phyloP scores from a whole-genome alignment of 1,140 invertebrate genomes.

The Galendromus occidentalis region DNA sequence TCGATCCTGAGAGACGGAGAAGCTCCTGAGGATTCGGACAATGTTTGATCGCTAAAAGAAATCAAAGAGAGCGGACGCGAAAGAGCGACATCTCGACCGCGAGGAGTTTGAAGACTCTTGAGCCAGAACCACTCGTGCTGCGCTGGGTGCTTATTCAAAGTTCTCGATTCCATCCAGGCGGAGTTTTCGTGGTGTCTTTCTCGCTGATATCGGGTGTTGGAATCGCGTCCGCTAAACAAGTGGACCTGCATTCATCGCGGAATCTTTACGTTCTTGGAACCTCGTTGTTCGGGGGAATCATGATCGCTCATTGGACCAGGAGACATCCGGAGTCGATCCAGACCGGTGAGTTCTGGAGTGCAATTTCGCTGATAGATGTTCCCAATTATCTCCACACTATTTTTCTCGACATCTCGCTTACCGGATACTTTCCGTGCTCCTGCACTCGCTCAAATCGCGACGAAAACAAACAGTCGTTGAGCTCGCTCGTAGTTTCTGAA shows the following conservation, averaged over 20 bases:
- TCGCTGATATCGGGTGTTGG: conserved; percentile 10
- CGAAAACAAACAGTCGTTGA: not conserved
- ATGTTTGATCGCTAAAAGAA: too few relatives aligned
- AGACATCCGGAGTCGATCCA: not conserved
- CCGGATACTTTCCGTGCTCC: not conserved
- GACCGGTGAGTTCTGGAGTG: not conserved
- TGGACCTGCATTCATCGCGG: not conserved
- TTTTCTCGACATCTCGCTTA: not conserved
- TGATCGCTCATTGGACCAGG: not conserved
- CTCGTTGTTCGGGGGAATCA: conserved; percentile 6
- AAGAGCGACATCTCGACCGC: too few relatives aligned
- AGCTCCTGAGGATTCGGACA: too few relatives aligned
- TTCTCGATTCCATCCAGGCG: not conserved
- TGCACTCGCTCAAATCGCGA: not conserved
- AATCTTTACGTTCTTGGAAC: conserved; percentile 7
- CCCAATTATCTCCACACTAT: not conserved
- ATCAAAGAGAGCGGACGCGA: too few relatives aligned
- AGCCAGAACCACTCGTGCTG: too few relatives aligned
- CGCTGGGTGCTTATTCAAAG: too few relatives aligned
- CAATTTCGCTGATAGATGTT: not conserved
- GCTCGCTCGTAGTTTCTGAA: not conserved
- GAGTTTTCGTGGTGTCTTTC: conserved; percentile 3
- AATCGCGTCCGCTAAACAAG: not conserved
- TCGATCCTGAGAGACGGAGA: too few relatives aligned
- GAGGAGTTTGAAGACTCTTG: too few relatives aligned